phyloP scores from a whole-genome alignment of 2,113 vertebrate genomes.

The Stegastes partitus region DNA sequence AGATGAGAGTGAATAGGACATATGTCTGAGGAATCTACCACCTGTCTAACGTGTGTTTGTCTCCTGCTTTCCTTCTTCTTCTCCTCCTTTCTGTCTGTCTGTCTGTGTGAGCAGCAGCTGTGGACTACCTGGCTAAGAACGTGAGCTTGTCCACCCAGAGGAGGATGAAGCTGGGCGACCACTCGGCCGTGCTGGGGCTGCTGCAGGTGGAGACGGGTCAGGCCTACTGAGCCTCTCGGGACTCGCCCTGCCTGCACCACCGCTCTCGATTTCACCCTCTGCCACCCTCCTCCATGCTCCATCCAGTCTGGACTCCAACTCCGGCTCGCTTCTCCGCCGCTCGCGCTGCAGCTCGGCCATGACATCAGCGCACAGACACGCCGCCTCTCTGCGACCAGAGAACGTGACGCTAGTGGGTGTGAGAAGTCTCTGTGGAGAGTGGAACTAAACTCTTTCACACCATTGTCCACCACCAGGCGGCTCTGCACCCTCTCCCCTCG shows the following conservation, averaged over 20 bases:
- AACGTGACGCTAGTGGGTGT: slow-evolving; percentile 44
- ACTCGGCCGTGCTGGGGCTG: slow-evolving; percentile 96
- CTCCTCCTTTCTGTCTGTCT: too few species aligned
- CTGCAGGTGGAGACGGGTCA: slow-evolving; percentile 99
- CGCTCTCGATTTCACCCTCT: slow-evolving; percentile 15
- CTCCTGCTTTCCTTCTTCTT: background rate
- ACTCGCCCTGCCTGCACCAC: slow-evolving; percentile 31
- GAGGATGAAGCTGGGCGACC: slow-evolving; percentile 98
- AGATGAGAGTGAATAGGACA: slow-evolving; percentile 58
- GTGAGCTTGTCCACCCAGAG: slow-evolving; percentile 98
- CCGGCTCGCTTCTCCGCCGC: slow-evolving; percentile 47
- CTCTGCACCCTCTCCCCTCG: slow-evolving; percentile 26
- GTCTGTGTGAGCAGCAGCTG: slow-evolving; percentile 86
- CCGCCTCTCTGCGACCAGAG: slow-evolving; percentile 25
- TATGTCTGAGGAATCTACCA: slow-evolving; percentile 46
- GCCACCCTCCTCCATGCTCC: slow-evolving; percentile 58
- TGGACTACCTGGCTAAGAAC: slow-evolving; percentile 99
- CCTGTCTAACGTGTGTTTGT: slow-evolving; percentile 43
- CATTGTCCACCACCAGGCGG: slow-evolving; percentile 48
- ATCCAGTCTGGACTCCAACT: slow-evolving; percentile 63
- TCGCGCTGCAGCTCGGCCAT: slow-evolving; percentile 43
- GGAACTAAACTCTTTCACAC: slow-evolving; percentile 53
- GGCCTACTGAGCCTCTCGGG: slow-evolving; percentile 87
- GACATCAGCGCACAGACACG: slow-evolving; percentile 55
- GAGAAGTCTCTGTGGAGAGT: slow-evolving; percentile 35